A percentile compares a stretch with the other conserved stretches of the same genome.
These are phyloP conservation scores for Misgurnus mizolepis DNA, from an alignment of 2,113 vertebrate genomes.

Conservation along the genomic window DNA sequence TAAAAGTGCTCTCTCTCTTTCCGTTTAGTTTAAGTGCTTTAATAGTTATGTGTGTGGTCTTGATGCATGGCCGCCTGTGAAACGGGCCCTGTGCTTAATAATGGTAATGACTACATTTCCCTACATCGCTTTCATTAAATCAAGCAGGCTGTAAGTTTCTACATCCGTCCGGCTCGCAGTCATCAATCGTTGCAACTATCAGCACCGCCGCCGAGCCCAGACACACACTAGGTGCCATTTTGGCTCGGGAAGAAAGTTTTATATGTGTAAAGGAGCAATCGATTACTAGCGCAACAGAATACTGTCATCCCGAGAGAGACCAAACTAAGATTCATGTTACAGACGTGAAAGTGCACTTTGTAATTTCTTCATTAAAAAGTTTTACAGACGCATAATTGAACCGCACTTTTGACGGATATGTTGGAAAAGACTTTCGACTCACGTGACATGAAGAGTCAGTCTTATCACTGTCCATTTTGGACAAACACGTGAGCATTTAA, in stretches of 20 bases:
- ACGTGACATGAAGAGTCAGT: no score
- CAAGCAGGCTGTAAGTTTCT: conserved; percentile 44
- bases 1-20: conserved; percentile 42
- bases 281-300: neutral
- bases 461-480: no score
- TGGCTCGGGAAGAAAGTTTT: neutral
- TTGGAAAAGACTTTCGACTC: no score
- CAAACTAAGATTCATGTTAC: neutral
- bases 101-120: conserved; percentile 58
- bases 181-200: conserved; percentile 36
- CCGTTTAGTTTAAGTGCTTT: conserved; percentile 54
- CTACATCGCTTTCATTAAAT: conserved; percentile 55
- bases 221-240: neutral
- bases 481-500: no score
- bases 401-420: no score
- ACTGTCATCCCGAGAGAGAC: conserved; percentile 6
- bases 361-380: no score
- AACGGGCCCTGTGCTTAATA: conserved; percentile 55
- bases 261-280: conserved; percentile 1
- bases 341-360: no score
- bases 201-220: neutral
- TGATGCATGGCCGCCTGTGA: conserved; percentile 56
- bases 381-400: no score
- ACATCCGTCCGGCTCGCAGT: conserved; percentile 25
- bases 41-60: conserved; percentile 41